phyloP scores from a whole-genome alignment of 1,140 invertebrate species.

The Drosophila neocordata region DNA sequence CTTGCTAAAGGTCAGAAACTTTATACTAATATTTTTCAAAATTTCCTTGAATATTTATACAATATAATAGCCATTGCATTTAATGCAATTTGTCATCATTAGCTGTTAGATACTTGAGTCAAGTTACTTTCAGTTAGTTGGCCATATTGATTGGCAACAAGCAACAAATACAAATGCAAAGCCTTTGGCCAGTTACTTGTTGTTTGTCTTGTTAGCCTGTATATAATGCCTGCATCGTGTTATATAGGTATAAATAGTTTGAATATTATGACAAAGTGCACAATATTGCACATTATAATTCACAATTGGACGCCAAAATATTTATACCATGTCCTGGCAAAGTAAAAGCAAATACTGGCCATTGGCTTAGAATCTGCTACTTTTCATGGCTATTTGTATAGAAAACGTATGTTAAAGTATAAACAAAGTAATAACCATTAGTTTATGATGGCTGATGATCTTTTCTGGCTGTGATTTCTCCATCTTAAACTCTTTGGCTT shows the following conservation, averaged over 20 bases:
- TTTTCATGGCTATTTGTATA: neutral
- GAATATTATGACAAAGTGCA: conserved; percentile 48
- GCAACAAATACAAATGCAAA: conserved; percentile 22
- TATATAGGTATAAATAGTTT: conserved; percentile 20
- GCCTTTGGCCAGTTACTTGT: conserved; percentile 15
- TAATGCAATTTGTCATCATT: conserved; percentile 73
- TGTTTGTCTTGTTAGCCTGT: conserved; percentile 62
- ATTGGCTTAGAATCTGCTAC: neutral
- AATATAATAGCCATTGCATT: neutral
- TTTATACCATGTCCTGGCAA: too few relatives aligned
- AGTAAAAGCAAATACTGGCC: neutral
- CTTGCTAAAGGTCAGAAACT: too few relatives aligned
- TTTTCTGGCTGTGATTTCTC: neutral
- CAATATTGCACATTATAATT: conserved; percentile 68
- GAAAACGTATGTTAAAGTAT: too few relatives aligned
- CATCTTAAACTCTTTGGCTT: neutral
- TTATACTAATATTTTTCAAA: neutral
- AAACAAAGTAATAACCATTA: neutral
- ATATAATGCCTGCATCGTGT: conserved; percentile 19
- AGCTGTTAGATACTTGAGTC: conserved; percentile 19
- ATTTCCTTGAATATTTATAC: neutral
- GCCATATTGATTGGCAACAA: conserved; percentile 49
- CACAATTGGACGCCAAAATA: too few relatives aligned
- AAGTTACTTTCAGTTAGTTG: conserved; percentile 8
- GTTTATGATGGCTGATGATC: neutral